Conservation (phyloP, 2,888 invertebrate genomes). For the Odontothrips loti region DNA sequence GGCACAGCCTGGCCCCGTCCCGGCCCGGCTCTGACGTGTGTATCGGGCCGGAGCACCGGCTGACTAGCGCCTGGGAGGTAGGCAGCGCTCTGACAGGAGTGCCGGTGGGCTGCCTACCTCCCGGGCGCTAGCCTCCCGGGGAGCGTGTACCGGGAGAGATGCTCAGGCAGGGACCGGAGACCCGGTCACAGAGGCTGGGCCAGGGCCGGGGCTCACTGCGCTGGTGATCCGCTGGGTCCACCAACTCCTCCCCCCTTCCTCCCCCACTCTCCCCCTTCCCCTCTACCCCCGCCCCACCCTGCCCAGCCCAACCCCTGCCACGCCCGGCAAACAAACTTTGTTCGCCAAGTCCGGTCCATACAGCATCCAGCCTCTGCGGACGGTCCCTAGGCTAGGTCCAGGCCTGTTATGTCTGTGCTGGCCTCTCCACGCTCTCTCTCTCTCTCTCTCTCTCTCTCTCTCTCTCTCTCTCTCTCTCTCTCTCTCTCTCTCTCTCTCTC, state of each 20-base stretch:
- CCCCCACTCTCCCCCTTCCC: not conserved
- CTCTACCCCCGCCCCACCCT: not conserved
- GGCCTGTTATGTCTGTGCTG: slow-evolving; percentile 4
- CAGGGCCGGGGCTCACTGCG: not conserved
- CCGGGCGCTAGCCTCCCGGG: too few relatives aligned
- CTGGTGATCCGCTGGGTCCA: not conserved
- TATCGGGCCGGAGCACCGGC: too few relatives aligned
- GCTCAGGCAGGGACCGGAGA: too few relatives aligned
- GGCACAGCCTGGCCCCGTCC: too few relatives aligned
- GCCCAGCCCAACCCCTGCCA: not conserved
- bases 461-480: not conserved
- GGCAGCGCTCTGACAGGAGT: too few relatives aligned
- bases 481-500: not conserved
- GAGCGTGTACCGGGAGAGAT: too few relatives aligned
- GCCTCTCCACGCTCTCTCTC: not conserved
- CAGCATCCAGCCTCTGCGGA: slow-evolving; percentile 4
- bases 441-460: not conserved
- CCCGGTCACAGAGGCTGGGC: not conserved
- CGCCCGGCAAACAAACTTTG: slow-evolving; percentile 9
- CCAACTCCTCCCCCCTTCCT: not conserved
- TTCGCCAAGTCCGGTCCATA: slow-evolving; percentile 20
- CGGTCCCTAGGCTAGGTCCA: slow-evolving; percentile 5
- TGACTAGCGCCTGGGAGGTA: too few relatives aligned
- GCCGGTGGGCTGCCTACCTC: too few relatives aligned
- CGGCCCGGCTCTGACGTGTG: not conserved